Evolutionary conservation across 2,113 vertebrate species (phyloP).

Genomic region (Xenus cinereus): DNA sequence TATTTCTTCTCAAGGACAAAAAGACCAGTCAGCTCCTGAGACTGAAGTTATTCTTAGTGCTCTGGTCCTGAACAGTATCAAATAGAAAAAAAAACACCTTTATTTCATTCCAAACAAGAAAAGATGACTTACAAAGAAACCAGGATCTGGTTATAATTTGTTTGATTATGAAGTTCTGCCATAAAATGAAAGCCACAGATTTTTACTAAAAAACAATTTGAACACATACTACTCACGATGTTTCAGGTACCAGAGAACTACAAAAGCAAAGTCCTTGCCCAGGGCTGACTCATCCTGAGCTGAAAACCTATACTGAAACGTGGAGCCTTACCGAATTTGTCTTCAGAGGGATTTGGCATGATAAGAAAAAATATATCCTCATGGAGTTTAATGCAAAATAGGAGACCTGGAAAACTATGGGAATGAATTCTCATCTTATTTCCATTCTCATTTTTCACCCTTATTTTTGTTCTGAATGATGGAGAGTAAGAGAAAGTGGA

Average conservation of each 20-base stretch:
- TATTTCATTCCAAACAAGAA: not conserved
- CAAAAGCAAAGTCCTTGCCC: not conserved
- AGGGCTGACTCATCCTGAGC: not conserved
- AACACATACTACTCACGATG: not conserved
- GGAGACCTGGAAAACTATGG: not conserved
- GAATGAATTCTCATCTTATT: not conserved
- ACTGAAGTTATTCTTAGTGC: not conserved
- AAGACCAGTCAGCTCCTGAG: not conserved
- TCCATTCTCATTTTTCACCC: not conserved
- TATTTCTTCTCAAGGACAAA: not conserved
- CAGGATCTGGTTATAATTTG: not conserved
- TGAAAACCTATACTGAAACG: not conserved
- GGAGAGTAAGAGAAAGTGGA: not conserved
- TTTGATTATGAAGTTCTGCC: not conserved
- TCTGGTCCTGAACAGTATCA: not conserved
- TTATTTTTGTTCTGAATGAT: not conserved
- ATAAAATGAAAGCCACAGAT: not conserved
- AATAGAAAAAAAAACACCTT: not conserved
- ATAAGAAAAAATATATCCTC: not conserved
- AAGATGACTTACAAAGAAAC: not conserved
- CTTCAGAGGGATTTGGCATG: not conserved
- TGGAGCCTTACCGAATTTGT: not conserved
- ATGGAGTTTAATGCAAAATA: not conserved
- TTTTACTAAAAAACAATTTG: not conserved
- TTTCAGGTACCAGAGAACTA: not conserved